Conservation (phyloP, 2,888 invertebrate genomes). For the Eueremaeus valkanovi region DNA sequence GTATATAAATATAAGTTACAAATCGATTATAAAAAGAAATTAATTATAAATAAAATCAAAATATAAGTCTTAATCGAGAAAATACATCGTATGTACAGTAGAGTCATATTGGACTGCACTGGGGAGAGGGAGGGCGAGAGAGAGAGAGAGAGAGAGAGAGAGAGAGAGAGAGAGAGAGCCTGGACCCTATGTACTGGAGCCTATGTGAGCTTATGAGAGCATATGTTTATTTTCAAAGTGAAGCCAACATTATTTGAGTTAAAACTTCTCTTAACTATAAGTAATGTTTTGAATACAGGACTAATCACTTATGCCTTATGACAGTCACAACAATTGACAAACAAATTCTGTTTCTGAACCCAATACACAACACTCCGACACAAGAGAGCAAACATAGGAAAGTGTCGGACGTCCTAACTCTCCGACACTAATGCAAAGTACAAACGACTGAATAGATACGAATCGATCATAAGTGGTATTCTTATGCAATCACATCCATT, state of each 20-base stretch:
- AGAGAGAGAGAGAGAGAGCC: no score
- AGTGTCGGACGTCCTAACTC: background rate
- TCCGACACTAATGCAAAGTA: background rate
- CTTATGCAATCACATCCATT: background rate
- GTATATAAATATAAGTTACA: no score
- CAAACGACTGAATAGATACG: background rate
- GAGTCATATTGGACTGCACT: no score
- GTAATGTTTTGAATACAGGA: background rate
- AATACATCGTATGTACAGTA: no score
- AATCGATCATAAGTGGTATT: conserved; percentile 27
- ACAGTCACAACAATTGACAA: conserved; percentile 30
- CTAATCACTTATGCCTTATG: conserved; percentile 28
- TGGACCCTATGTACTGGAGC: no score
- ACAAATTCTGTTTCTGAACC: conserved; percentile 20
- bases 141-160: no score
- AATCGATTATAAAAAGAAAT: no score
- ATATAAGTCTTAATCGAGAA: no score
- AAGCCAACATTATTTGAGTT: background rate
- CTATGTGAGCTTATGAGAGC: no score
- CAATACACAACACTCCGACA: background rate
- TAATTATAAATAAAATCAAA: no score
- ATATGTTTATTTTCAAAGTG: conserved; percentile 4
- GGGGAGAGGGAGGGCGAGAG: no score
- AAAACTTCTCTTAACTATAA: background rate
- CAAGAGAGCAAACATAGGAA: no score